Percentiles rank a stretch among this genome's conserved stretches.
Evolutionary conservation across 2,888 invertebrate genomes (phyloP).

Genomic region (Chymomyza amoena): DNA sequence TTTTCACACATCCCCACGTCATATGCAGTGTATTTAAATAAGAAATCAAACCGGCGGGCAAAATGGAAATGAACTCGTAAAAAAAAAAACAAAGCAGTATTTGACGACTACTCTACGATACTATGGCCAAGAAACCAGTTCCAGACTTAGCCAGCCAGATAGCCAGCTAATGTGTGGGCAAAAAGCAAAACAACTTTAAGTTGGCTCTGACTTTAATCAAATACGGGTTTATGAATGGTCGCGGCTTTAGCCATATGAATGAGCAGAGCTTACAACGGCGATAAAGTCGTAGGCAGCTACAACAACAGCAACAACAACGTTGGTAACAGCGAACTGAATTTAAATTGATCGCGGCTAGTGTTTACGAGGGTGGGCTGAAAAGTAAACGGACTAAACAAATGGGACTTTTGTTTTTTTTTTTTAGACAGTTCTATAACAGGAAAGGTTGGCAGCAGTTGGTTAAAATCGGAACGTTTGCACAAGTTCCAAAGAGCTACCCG

Average conservation of each 20-base stretch:
- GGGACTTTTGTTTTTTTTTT: too few relatives aligned
- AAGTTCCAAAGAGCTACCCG: too few relatives aligned
- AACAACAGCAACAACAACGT: neutral
- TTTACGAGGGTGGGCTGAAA: neutral
- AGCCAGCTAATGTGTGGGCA: neutral
- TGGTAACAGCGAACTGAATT: conserved; percentile 42
- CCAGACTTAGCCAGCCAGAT: conserved; percentile 40
- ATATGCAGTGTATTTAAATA: conserved; percentile 49
- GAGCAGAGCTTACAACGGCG: conserved; percentile 7
- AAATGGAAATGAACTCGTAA: neutral
- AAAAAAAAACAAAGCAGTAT: neutral
- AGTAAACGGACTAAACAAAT: too few relatives aligned
- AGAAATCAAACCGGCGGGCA: conserved; percentile 24
- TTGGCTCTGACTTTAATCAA: conserved; percentile 23
- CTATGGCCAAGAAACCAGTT: conserved; percentile 28
- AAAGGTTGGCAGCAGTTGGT: too few relatives aligned
- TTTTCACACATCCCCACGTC: conserved; percentile 23
- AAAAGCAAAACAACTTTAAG: neutral
- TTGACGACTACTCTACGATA: neutral
- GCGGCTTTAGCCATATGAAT: conserved; percentile 10
- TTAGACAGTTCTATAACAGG: too few relatives aligned
- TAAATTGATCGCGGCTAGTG: conserved; percentile 35
- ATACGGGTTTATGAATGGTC: conserved; percentile 68
- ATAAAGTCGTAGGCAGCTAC: conserved; percentile 41
- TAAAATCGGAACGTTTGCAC: too few relatives aligned